Evolutionary conservation across 2,113 vertebrate species (phyloP), one percentile per base, ranked within the genome.

Genomic region (Taurulus bubalis): DNA sequence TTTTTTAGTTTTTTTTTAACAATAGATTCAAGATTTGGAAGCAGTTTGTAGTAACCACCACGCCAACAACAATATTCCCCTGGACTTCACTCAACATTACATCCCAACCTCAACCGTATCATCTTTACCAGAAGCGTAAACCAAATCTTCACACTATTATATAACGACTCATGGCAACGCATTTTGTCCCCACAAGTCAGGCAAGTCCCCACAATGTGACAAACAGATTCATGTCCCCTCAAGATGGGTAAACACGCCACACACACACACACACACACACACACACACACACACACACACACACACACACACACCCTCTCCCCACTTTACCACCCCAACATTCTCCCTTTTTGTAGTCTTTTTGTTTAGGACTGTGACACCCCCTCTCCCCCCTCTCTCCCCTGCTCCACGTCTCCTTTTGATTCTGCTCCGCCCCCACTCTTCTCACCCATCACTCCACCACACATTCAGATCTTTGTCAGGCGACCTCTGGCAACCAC

Each of bases 391-490:
- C 11, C 18, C 36, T 32, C 64, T 36, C 28, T 51, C 32, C 45
- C 22, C 14, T 9, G 20, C 6, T 16, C 38, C 59, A 20, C 4
- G 8, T 30, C 51, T 75, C 30, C 55, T 30, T 75, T 58, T 71
- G 40, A 47, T n/a, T n/a, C n/a, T n/a, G n/a, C n/a, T n/a, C n/a
- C n/a, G 24, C 75, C 28, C 42, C 69, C 18, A 0, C 67, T 69
- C 53, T 40, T 55, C 47, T 22, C 36, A 40, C 47, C 53, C 49
- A 51, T 51, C 49, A 51, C 47, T 51, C 24, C 15, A 18, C 34
- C 7, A 2, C 47, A 56, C 59, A 75, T 76, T 78, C 74, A 82
- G 69, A 75, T 80, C 68, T 86, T 66, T 88, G 69, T 82, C 47
- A 47, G 20, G 3, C 6, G 32, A 75, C 85, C 83, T 82, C 58